Percentiles rank a stretch among this genome's conserved stretches.
These are phyloP conservation scores for Atta texana DNA, from an alignment of 1,140 invertebrate species.

Conservation along the genomic window DNA sequence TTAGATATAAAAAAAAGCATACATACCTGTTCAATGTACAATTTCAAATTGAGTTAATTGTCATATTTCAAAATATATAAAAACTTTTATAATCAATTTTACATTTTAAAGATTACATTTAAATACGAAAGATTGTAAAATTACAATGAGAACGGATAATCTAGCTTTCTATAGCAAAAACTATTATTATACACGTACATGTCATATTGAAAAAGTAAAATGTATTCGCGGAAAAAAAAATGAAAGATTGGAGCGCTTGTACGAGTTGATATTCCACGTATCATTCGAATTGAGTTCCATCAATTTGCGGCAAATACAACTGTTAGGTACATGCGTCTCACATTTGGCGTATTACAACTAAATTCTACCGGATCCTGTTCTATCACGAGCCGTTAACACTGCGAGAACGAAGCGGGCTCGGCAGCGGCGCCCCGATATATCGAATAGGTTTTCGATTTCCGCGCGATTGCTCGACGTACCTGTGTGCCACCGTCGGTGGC, in stretches of 20 bases:
- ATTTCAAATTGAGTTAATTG: constrained; percentile 1
- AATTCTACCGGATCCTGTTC: constrained; percentile 33
- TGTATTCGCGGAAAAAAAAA: background rate
- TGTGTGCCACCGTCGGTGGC: constrained; percentile 30
- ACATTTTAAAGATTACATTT: background rate
- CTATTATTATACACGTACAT: too few relatives aligned
- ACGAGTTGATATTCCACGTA: background rate
- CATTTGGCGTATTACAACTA: constrained; percentile 61
- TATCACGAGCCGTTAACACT: constrained; percentile 53
- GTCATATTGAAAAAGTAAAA: background rate
- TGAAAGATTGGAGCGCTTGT: background rate
- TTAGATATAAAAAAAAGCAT: background rate
- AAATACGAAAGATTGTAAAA: background rate
- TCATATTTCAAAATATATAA: background rate
- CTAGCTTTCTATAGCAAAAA: background rate
- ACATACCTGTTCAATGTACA: background rate
- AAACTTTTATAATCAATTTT: background rate
- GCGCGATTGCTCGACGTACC: constrained; percentile 58
- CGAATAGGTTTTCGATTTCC: constrained; percentile 74
- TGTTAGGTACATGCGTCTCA: constrained; percentile 7
- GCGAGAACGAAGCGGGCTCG: constrained; percentile 49
- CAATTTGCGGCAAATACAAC: constrained; percentile 56
- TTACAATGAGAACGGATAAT: background rate
- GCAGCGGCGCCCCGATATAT: constrained; percentile 58
- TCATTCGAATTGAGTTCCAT: constrained; percentile 51